These are phyloP conservation scores for Leptatherina wallacei DNA, from an alignment of 2,797 vertebrate genomes.

Conservation along the genomic window DNA sequence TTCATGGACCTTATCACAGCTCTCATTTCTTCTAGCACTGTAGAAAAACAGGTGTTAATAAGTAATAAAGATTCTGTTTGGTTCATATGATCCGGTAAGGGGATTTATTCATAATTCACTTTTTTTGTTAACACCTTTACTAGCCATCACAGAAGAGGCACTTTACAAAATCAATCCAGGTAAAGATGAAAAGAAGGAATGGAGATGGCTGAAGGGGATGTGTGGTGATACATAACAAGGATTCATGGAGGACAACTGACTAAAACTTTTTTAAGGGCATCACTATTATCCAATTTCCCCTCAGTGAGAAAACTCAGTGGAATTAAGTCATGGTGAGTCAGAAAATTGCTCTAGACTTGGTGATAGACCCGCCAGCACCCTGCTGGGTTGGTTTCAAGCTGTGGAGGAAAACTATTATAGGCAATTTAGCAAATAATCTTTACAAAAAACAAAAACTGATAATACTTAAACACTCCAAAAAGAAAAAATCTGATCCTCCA, in stretches of 20 bases:
- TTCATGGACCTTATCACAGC: neutral
- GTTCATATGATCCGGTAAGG: no score
- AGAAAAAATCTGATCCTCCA: no score
- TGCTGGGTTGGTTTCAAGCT: conserved; percentile 6
- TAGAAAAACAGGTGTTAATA: neutral
- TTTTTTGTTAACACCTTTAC: neutral
- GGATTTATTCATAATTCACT: neutral
- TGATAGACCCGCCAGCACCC: conserved; percentile 1
- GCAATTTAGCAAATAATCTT: no score
- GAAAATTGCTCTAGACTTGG: conserved; percentile 3
- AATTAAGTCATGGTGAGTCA: neutral
- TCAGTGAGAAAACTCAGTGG: neutral
- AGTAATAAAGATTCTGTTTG: neutral
- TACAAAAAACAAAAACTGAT: no score
- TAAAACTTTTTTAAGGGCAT: neutral
- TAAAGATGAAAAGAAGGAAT: no score
- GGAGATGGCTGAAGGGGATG: neutral
- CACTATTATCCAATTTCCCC: conserved; percentile 10
- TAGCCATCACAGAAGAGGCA: neutral
- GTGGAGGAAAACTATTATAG: no score
- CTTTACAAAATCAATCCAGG: neutral
- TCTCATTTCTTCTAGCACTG: neutral
- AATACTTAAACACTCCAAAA: no score
- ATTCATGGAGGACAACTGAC: neutral
- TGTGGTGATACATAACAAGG: neutral